Conservation (phyloP, 2,113 vertebrate genomes). For the Eurystomus gularis region DNA sequence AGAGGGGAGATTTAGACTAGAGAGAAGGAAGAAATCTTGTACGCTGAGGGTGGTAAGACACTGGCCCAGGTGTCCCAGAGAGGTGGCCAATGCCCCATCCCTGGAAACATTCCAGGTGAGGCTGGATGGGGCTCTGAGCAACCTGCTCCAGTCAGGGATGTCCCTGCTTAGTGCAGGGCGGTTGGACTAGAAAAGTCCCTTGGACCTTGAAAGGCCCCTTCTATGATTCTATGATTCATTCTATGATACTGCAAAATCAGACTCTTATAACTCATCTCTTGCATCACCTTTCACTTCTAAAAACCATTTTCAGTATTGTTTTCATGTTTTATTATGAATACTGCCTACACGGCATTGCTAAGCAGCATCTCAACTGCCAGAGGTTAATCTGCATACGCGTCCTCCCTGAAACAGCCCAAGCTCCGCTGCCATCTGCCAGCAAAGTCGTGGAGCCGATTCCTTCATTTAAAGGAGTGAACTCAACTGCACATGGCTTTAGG, state of each 20-base stretch:
- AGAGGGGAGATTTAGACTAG: neutral
- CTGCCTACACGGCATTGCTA: neutral
- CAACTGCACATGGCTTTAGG: neutral
- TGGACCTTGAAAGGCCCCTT: neutral
- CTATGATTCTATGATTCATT: neutral
- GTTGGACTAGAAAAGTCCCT: too few relatives aligned
- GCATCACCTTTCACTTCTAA: neutral
- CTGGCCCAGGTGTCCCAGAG: neutral
- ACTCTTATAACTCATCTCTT: neutral
- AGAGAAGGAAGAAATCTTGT: neutral
- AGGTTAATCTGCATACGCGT: neutral
- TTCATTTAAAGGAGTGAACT: neutral
- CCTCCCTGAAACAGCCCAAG: neutral
- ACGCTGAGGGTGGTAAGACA: neutral
- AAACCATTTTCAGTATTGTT: neutral
- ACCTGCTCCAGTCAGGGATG: neutral
- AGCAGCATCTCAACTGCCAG: constrained; percentile 7
- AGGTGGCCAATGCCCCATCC: neutral
- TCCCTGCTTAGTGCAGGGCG: too few relatives aligned
- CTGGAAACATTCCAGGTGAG: neutral
- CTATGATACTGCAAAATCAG: neutral
- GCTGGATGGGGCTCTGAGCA: neutral
- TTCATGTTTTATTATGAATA: constrained; percentile 15
- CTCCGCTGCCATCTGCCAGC: neutral
- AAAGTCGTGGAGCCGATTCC: neutral